These are phyloP conservation scores for Astreopora myriophthalma DNA, from an alignment of 64 coral and sea anemone species.

Conservation along the genomic window DNA sequence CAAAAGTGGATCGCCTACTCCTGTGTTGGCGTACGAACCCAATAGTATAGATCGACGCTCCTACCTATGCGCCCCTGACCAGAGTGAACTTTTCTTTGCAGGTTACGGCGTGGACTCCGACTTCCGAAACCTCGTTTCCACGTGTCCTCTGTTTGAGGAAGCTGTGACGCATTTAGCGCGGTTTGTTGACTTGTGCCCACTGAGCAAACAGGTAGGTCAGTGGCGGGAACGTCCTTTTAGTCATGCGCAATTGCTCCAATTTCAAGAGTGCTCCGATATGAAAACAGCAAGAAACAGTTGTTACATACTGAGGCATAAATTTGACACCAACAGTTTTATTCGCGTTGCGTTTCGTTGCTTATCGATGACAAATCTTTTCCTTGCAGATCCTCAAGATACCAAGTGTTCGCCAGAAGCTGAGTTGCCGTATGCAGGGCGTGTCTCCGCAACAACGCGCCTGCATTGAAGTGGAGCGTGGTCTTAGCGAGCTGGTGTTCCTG, in stretches of 20 bases:
- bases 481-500: constrained; percentile 87
- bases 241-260: too few species aligned
- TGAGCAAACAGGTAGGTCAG: constrained; percentile 89
- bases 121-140: constrained; percentile 82
- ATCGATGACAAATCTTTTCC: not conserved
- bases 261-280: too few species aligned
- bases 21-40: too few species aligned
- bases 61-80: too few species aligned
- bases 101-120: constrained; percentile 95
- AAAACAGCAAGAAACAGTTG: too few species aligned
- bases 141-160: constrained; percentile 69
- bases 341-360: not conserved
- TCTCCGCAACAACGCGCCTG: constrained; percentile 9
- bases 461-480: constrained; percentile 64
- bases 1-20: too few species aligned
- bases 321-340: too few species aligned
- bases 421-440: not conserved
- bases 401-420: constrained; percentile 6
- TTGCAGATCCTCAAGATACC: constrained; percentile 15
- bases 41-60: too few species aligned
- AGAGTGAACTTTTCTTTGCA: too few species aligned
- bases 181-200: constrained; percentile 95
- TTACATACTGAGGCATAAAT: too few species aligned
- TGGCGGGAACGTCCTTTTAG: not conserved
- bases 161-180: constrained; percentile 74